These are phyloP conservation scores for Augochlorella aurata DNA, from an alignment of 2,888 invertebrate species.

Conservation along the genomic window DNA sequence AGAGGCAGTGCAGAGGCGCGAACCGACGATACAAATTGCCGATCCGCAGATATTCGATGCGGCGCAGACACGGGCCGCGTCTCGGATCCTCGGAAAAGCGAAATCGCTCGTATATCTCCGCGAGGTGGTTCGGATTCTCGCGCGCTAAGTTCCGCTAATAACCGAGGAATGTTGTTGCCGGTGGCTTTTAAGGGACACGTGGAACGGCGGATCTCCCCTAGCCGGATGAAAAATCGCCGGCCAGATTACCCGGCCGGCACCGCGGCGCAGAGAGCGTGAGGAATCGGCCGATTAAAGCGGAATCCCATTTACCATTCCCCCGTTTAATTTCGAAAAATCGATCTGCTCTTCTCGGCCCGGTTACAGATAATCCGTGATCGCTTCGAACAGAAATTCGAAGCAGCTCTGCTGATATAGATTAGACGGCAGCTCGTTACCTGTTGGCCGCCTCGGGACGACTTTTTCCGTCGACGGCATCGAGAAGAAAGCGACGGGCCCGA, in stretches of 20 bases:
- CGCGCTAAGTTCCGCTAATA: conserved; percentile 9
- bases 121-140: not conserved
- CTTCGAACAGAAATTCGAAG: too few relatives aligned
- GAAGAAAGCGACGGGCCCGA: too few relatives aligned
- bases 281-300: not conserved
- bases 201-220: not conserved
- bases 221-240: not conserved
- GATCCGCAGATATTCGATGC: not conserved
- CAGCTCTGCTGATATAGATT: too few relatives aligned
- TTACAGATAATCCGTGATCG: too few relatives aligned
- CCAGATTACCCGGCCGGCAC: not conserved
- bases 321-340: not conserved
- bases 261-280: not conserved
- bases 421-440: too few relatives aligned
- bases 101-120: not conserved
- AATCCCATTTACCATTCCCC: not conserved
- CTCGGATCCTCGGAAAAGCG: not conserved
- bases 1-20: not conserved
- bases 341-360: not conserved
- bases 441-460: too few relatives aligned
- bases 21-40: conserved; percentile 11
- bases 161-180: conserved; percentile 12
- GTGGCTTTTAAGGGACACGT: not conserved
- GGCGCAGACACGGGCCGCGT: not conserved
- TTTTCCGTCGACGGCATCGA: too few relatives aligned